Base-by-base conservation (phyloP, 1,140 invertebrate species). In the Yoshiicerus persimilis region DNA sequence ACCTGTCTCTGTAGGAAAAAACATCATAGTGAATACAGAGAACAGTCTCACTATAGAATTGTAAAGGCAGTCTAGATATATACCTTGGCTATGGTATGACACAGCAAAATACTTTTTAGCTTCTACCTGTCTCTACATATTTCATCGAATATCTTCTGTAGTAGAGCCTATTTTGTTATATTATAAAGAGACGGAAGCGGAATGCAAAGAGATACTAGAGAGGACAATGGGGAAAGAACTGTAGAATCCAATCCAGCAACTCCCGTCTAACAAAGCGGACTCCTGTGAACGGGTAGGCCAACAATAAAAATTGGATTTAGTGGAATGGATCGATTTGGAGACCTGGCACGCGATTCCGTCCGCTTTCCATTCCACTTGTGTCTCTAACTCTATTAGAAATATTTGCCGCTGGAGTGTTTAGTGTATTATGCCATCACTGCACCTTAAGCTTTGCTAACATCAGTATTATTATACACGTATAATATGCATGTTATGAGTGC, bases 321-420 rank as follows among this genome's bases (percentile, higher is more conserved):
- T 86, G 84, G 56, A 86, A 66, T 86, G 84, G 84, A 86, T 86
- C 84, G 84, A 86, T 86, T 86, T 66, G 56, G 56, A 86, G 56
- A 86, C 84, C 41, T 64, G 84, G 56, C 84, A 86, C 84, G 84
- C 84, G 84, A 86, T 86, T 86, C 84, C 56, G 38, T 84, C 83
- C 27, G 39, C 47, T 84, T 80, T 84, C 36, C 39, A 23, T 39
- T 84, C 83, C 83, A 84, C 47, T 41, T 47, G 41, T 84, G 83
- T 38, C 36, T 84, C 38, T 41, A 36, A 83, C 77, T 83, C 10
- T 30, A 77, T 80, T 20, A 38, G 36, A 36, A 34, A 80, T 38
- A 36, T 11, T 20, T 80, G 32, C 75, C 10, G 13, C n/a, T 10
- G 5, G n/a, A n/a, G n/a, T n/a, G n/a, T n/a, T n/a, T n/a, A n/a